Percentiles rank a stretch among this genome's conserved stretches.
phyloP scores from a whole-genome alignment of 2,888 invertebrate species.

The Heliconius cydno region DNA sequence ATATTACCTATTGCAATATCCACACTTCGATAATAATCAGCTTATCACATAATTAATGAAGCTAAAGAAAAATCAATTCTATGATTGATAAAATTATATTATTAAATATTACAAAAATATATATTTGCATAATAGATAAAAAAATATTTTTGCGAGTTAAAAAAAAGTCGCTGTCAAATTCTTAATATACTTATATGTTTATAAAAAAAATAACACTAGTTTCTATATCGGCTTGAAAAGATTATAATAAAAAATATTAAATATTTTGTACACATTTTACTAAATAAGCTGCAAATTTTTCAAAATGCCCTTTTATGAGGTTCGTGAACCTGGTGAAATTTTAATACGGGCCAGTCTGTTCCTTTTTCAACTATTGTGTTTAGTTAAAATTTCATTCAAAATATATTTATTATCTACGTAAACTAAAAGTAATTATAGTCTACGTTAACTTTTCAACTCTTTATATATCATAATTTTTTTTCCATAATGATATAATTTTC shows the following conservation, averaged over 20 bases:
- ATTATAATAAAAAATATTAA: constrained; percentile 3
- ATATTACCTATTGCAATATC: neutral
- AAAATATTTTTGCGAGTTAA: neutral
- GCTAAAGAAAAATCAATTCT: no score
- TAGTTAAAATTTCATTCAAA: neutral
- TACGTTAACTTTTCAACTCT: neutral
- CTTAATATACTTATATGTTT: neutral
- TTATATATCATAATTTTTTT: neutral
- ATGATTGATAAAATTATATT: no score
- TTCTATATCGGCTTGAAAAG: neutral
- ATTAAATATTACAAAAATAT: neutral
- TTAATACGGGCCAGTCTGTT: neutral
- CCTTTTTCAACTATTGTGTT: neutral
- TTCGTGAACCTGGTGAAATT: neutral
- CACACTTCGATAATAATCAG: neutral
- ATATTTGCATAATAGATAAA: neutral
- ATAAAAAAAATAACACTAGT: constrained; percentile 4
- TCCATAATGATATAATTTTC: neutral
- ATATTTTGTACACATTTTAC: constrained; percentile 14
- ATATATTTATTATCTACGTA: neutral
- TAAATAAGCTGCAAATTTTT: constrained; percentile 5
- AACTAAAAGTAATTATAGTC: neutral
- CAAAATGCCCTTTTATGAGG: neutral
- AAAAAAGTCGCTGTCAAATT: neutral
- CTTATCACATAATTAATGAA: no score